Evolutionary conservation across 1,140 invertebrate genomes (phyloP), one percentile per base, ranked within the genome.

Genomic region (Eumeta japonica): DNA sequence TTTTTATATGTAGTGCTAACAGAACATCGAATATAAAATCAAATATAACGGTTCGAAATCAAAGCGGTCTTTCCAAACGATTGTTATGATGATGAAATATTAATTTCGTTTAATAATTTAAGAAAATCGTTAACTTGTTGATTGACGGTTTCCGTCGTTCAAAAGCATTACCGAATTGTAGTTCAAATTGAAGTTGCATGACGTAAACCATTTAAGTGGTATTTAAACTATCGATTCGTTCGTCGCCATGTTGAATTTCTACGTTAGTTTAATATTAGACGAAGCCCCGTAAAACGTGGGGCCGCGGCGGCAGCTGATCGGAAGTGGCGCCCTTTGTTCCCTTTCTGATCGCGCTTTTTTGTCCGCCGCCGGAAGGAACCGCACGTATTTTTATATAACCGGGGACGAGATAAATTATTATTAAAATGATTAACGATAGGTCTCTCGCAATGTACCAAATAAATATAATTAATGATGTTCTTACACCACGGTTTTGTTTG

Each of bases 291-390:
- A 58, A 68, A 62, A 57, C 46, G 45, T 43, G 51, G 64, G 67
- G 50, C 52, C 39, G 31, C 54, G 47, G 43, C 38, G 55, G 52
- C 67, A 72, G 67, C 65, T 72, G 67, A 72, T 72, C 63, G 67
- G 65, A 72, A 72, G 62, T 68, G 49, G 58, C 61, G 63, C 53
- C 65, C 60, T 72, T 72, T 72, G 63, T 70, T 62, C 51, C 43
- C 45, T 50, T 50, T 50, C 47, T 46, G 50, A 58, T 58, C 64
- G 48, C 50, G 55, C 47, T 56, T 48, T 52, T 50, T 52, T 46
- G 49, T 43, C 45, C 30, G 39, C 54, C 52, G 52, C 59, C 65
- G 64, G 56, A 65, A 67, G 68, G 53, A 66, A 57, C 52, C 40
- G 41, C n/a, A n/a, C 20, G 20, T 24, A 24, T n/a, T 24, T n/a